phyloP scores from a whole-genome alignment of 2,888 invertebrate genomes.

The Sthenelais limicola region DNA sequence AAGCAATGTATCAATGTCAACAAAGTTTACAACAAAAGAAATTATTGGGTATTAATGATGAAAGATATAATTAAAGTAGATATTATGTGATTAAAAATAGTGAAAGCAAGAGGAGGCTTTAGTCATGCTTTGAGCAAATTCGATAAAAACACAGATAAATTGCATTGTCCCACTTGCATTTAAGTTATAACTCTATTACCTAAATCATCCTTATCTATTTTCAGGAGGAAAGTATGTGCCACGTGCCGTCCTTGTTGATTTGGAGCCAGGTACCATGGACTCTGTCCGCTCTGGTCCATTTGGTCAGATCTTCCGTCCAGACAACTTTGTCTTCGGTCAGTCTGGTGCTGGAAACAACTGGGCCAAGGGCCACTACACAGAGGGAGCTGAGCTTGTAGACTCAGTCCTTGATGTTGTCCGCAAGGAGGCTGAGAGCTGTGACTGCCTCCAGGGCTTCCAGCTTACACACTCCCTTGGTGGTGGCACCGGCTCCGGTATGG shows the following conservation, averaged over 20 bases:
- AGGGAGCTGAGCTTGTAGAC: conserved; percentile 76
- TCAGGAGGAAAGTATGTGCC: conserved; percentile 89
- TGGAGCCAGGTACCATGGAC: conserved; percentile 79
- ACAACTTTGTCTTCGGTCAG: conserved; percentile 70
- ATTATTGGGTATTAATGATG: too few relatives aligned
- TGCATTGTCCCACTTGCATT: too few relatives aligned
- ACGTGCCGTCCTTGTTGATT: conserved; percentile 90
- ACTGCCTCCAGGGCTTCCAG: conserved; percentile 74
- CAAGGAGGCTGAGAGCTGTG: conserved; percentile 85
- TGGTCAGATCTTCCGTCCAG: conserved; percentile 94
- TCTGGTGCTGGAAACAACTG: conserved; percentile 41
- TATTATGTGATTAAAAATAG: too few relatives aligned
- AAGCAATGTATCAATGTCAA: too few relatives aligned
- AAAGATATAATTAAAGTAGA: too few relatives aligned
- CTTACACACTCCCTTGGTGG: conserved; percentile 83
- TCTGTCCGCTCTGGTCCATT: conserved; percentile 94
- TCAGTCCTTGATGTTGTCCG: conserved; percentile 69
- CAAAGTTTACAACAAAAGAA: too few relatives aligned
- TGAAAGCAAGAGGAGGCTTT: too few relatives aligned
- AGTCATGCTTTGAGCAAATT: too few relatives aligned
- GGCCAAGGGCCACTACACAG: conserved; percentile 40
- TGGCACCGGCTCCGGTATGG: conserved; percentile 91
- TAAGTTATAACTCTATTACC: too few relatives aligned
- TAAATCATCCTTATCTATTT: too few relatives aligned
- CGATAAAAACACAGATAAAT: too few relatives aligned